Evolutionary conservation across 2,113 vertebrate genomes (phyloP).

Genomic region (Callaeas wilsoni): DNA sequence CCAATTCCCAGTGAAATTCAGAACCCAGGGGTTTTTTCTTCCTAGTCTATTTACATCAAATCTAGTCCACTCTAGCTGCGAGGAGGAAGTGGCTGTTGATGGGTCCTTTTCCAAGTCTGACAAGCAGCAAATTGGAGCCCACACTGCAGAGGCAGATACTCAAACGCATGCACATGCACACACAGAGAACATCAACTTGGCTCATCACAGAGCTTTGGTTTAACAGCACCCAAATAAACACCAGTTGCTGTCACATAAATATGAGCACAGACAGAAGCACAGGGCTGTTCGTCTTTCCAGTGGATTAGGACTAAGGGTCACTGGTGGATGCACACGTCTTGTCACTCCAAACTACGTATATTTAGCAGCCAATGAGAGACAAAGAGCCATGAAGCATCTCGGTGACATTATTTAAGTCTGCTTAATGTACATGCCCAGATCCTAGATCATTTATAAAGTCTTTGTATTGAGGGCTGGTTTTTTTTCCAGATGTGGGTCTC

Average conservation of each 20-base stretch:
- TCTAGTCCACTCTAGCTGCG: accelerated
- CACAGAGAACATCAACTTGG: not conserved
- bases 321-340: not conserved
- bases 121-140: not conserved
- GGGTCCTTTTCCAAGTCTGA: not conserved
- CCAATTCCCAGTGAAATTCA: not conserved
- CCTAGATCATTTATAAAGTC: not conserved
- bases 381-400: not conserved
- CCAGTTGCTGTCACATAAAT: not conserved
- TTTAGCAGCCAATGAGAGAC: not conserved
- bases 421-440: not conserved
- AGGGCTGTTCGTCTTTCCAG: not conserved
- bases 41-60: not conserved
- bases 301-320: accelerated
- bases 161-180: no score
- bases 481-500: not conserved
- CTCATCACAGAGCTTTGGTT: not conserved
- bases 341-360: not conserved
- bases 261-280: not conserved
- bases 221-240: not conserved
- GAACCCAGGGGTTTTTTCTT: accelerated
- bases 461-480: accelerated
- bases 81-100: not conserved
- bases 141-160: not conserved
- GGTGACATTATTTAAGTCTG: not conserved